Evolutionary conservation across 2,113 vertebrate genomes (phyloP), one percentile per base, ranked within the genome.

Genomic region (Morone chrysops): DNA sequence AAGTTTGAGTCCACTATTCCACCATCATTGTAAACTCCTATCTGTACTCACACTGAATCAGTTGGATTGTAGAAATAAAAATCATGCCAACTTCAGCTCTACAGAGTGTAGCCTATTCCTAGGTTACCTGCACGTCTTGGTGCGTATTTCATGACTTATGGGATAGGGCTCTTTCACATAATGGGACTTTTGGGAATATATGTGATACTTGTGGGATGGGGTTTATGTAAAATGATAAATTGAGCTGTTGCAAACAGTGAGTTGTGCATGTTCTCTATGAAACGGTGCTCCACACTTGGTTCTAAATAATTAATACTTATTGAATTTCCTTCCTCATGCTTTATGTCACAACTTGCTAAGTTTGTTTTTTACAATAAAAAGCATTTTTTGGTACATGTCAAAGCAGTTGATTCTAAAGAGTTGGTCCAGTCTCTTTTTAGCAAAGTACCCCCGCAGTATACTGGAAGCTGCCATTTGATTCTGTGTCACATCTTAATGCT

Each of bases 381-480:
- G 6, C 41, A 8, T 16, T 50, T 9, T 4, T 14, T n/a, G 4
- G 5, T 9, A 56, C 6, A 22, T 2, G n/a, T 22, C 11, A 56
- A 12, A 14, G 45, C 78, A 68, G 56, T 16, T 50, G 50, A 83
- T 71, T 57, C 66, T 50, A 25, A 13, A 45, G 25, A 41, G 11
- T 11, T 70, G 31, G 17, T 9, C 12, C 31, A n/a, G 2, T 22
- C 4, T 4, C 2, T 43, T 2, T 51, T 38, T 43, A 50, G 14
- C 31, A 18, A 53, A 66, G 36, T 8, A 60, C 16, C 40, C 1
- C 45, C 25, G 31, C 31, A 31, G 31, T 31, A n/a, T 12, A 45
- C 0, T 48, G 17, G 13, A 54, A 20, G 8, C 66, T 6, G 17
- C n/a, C 0, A 16, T 31, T 31, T 31, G 5, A 53, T 8, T 68